Evolutionary conservation across 2,113 vertebrate species (phyloP), one percentile per base, ranked within the genome.

Genomic region (Isurus oxyrinchus): DNA sequence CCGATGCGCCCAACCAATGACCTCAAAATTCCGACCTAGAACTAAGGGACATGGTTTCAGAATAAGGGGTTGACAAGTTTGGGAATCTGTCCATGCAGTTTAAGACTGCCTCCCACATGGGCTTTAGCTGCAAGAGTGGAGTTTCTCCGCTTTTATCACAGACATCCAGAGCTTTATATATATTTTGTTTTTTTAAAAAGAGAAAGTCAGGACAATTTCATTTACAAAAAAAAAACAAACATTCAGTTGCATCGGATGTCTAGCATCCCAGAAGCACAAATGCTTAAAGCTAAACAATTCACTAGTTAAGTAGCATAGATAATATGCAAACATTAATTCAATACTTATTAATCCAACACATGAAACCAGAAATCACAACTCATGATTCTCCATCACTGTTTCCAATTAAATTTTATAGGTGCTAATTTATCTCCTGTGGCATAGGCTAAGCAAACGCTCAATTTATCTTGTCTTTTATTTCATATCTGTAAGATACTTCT

Each of bases 121-220:
- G 99, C 72, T 99, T 99, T 96, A 99, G 99, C 97, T 99, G 99
- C 59, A 99, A 98, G 0, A 99, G 99, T 3, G 99, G 99, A 1
- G 98, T 98, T 96, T 99, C 99, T 95, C 99, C 99, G 98, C 99
- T 99, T 97, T 99, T 99, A 97, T 99, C 99, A 98, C 99, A 99
- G 94, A 99, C 98, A 0, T 99, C 99, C 97, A 99, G 97, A 0
- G 99, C 99, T 99, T 96, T 1, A 96, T 79, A 14, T 63, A 63
- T 11, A 59, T 49, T 49, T 49, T 59, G 57, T 59, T 6, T 61
- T 61, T 61, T 10, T 61, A 61, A 21, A 66, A 44, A 57, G 55
- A 40, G 55, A 40, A 31, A 87, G 59, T 44, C 81, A 63, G 44
- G 1, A 49, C 23, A 72, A 72, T n/a, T 69, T 61, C 16, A 13